A percentile compares a stretch with the other conserved stretches of the same genome.
These are phyloP conservation scores for Heteractis magnifica DNA, from an alignment of 92 coral and sea anemone species.

Conservation along the genomic window DNA sequence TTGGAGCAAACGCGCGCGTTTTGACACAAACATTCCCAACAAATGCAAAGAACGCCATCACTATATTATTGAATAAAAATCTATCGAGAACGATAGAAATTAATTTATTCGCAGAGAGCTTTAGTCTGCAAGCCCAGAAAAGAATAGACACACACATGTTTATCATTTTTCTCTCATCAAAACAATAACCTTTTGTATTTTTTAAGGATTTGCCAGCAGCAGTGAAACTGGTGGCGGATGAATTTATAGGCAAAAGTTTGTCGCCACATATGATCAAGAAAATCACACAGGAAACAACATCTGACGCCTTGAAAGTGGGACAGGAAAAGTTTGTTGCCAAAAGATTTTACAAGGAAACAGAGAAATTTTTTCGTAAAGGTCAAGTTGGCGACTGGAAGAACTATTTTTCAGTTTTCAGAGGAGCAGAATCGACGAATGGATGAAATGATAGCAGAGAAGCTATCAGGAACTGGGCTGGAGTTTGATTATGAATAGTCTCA, in stretches of 20 bases:
- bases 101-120: too few species aligned
- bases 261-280: constrained; percentile 13
- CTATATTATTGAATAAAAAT: too few species aligned
- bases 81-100: too few species aligned
- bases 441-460: constrained; percentile 16
- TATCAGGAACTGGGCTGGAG: constrained; percentile 38
- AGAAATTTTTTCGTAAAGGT: constrained; percentile 42
- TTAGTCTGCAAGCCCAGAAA: too few species aligned
- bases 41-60: too few species aligned
- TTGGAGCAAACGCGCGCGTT: too few species aligned
- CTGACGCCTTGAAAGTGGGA: constrained; percentile 22
- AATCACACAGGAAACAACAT: constrained; percentile 27
- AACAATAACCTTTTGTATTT: not conserved
- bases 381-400: constrained; percentile 51
- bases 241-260: constrained; percentile 37
- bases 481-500: constrained; percentile 25
- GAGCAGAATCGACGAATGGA: constrained; percentile 42
- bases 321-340: not conserved
- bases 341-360: not conserved
- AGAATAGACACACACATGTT: too few species aligned
- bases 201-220: constrained; percentile 12
- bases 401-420: constrained; percentile 28
- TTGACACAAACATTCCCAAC: too few species aligned
- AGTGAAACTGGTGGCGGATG: constrained; percentile 16
- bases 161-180: too few species aligned